These are phyloP conservation scores for Astreopora myriophthalma DNA, from an alignment of 64 coral and sea anemone genomes.

Conservation along the genomic window DNA sequence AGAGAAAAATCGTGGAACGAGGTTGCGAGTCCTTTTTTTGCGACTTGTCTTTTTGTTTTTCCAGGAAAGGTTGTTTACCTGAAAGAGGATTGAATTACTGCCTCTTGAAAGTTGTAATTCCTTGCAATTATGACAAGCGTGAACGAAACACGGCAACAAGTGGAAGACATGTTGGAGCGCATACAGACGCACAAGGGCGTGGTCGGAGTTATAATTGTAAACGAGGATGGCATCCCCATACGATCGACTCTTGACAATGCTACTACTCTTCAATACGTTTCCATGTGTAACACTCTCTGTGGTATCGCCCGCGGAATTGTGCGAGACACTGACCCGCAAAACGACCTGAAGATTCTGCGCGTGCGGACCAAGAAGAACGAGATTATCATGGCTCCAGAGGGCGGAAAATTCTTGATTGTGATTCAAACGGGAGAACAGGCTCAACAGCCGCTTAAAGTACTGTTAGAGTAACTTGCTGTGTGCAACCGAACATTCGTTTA, in stretches of 20 bases:
- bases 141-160: constrained; percentile 20
- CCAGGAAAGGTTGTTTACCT: not conserved
- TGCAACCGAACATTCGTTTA: too few relatives aligned
- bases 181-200: constrained; percentile 91
- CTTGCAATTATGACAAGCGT: not conserved
- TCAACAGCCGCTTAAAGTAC: constrained; percentile 54
- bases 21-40: too few relatives aligned
- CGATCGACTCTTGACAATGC: constrained; percentile 88
- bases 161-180: constrained; percentile 85
- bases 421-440: constrained; percentile 76
- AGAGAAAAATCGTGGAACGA: too few relatives aligned
- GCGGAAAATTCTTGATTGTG: constrained; percentile 77
- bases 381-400: constrained; percentile 91
- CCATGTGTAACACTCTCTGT: constrained; percentile 87
- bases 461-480: constrained; percentile 57
- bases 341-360: constrained; percentile 86
- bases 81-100: not conserved
- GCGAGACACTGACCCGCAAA: constrained; percentile 86
- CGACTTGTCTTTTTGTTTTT: not conserved
- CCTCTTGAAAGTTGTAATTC: not conserved
- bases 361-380: constrained; percentile 97
- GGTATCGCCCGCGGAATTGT: constrained; percentile 73
- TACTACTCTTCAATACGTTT: constrained; percentile 85
- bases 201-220: constrained; percentile 84
- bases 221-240: constrained; percentile 75